These are phyloP conservation scores for Acleris cristana DNA, from an alignment of 2,888 invertebrate species.

Conservation along the genomic window DNA sequence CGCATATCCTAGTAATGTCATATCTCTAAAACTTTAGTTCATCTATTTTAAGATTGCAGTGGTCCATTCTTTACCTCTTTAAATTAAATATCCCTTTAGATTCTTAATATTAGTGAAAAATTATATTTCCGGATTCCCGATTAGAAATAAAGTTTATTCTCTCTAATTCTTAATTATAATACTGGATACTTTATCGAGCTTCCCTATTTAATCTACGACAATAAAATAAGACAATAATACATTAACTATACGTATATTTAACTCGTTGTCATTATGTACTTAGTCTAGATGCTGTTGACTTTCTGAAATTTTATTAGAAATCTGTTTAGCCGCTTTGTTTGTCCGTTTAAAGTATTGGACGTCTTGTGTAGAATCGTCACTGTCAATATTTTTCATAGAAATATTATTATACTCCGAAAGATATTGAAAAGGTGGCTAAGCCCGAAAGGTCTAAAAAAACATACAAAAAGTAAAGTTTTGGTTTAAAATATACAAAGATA, in stretches of 20 bases:
- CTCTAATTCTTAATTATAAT: conserved; percentile 28
- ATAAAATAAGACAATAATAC: conserved; percentile 69
- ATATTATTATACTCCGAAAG: neutral
- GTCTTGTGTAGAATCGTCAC: conserved; percentile 17
- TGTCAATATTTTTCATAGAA: conserved; percentile 31
- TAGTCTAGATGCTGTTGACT: conserved; percentile 38
- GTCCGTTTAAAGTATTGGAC: conserved; percentile 29
- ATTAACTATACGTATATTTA: conserved; percentile 38
- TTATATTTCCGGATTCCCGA: conserved; percentile 43
- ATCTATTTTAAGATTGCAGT: conserved; percentile 53
- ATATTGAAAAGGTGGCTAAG: too few species aligned
- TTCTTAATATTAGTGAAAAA: conserved; percentile 46
- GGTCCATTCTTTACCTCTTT: conserved; percentile 66
- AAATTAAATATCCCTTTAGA: conserved; percentile 46
- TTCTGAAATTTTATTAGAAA: conserved; percentile 36
- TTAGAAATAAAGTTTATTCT: conserved; percentile 37
- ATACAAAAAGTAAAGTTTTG: too few species aligned
- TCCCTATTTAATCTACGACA: conserved; percentile 71
- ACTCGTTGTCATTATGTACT: conserved; percentile 32
- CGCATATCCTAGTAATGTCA: conserved; percentile 49
- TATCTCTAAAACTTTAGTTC: conserved; percentile 43
- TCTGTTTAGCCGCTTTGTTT: conserved; percentile 22
- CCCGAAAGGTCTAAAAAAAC: too few species aligned
- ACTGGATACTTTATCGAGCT: conserved; percentile 65
- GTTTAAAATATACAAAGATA: too few species aligned